Base-by-base conservation (phyloP, 2,113 vertebrate species). In the Tichodroma muraria region DNA sequence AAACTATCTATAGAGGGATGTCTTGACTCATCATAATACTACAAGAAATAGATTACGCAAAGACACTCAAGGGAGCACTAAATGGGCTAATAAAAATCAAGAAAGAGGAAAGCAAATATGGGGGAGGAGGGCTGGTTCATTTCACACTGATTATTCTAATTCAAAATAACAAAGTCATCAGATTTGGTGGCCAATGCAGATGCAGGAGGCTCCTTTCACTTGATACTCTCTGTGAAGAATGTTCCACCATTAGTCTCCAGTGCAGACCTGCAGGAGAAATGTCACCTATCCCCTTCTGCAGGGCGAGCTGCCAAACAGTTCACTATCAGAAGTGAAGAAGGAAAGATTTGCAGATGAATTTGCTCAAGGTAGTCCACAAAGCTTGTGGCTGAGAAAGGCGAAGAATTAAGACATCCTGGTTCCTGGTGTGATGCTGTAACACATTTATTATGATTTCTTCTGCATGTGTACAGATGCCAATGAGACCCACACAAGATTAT, bases 41-140 rank as follows among this genome's bases (percentile, higher is more conserved):
- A 61, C 35, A 80, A 94, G 81, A 85, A 88, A 91, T 37, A 89
- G 77, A 88, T 82, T 71, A 80, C 31, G 4, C 60, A 80, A 93
- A 92, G 71, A 88, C 30, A 80, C 88, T 61, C 91, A 83, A 71
- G 78, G 56, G 85, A 94, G 25, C 69, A 70, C 60, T 93, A 93
- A 88, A 95, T 31, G 64, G 63, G 24, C 69, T 88, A 88, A 94
- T 88, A 94, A 94, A 96, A 93, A 53, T 68, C 71, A 86, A 78
- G 88, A 82, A 92, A 90, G 68, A 94, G 30, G n/a, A 80, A 61
- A 87, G 72, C 11, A 85, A 81, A 97, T 84, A 92, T 37, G n/a
- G 35, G 30, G 49, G 64, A 93, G 76, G 81, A 92, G 38, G 56
- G 31, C 68, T 89, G 77, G 54, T 94, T 93, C 47, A 80, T 82